Percentiles rank a stretch among this genome's conserved stretches.
These are phyloP conservation scores for Plebejus melissa DNA, from an alignment of 2,888 invertebrate genomes.

Conservation along the genomic window DNA sequence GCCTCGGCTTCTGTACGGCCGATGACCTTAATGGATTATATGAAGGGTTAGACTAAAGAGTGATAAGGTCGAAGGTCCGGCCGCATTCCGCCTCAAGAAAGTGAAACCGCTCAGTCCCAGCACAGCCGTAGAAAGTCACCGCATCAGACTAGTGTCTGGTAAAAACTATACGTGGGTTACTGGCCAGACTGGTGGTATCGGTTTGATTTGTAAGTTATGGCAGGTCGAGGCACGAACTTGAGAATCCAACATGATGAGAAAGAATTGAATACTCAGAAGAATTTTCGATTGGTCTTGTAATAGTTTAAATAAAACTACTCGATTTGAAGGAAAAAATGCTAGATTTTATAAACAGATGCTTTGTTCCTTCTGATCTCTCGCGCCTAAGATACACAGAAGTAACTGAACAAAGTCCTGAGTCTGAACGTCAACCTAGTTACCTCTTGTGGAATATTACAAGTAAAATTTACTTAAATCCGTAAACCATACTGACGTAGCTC, in stretches of 20 bases:
- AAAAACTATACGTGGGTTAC: slow-evolving; percentile 53
- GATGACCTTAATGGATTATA: background rate
- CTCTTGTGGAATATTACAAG: background rate
- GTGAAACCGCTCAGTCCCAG: slow-evolving; percentile 70
- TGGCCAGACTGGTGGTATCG: background rate
- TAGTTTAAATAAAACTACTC: too few relatives aligned
- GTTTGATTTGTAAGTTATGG: background rate
- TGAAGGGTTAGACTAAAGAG: slow-evolving; percentile 34
- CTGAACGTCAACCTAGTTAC: too few relatives aligned
- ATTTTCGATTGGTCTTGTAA: too few relatives aligned
- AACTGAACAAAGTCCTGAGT: too few relatives aligned
- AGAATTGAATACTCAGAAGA: too few relatives aligned
- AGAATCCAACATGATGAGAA: too few relatives aligned
- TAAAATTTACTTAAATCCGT: background rate
- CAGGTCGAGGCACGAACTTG: background rate
- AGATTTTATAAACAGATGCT: too few relatives aligned
- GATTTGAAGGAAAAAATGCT: too few relatives aligned
- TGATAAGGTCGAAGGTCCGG: slow-evolving; percentile 74
- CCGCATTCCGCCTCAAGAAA: slow-evolving; percentile 76
- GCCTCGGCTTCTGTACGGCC: slow-evolving; percentile 23
- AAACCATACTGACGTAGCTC: background rate
- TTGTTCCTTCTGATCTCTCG: too few relatives aligned
- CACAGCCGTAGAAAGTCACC: slow-evolving; percentile 74
- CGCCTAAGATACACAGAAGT: too few relatives aligned
- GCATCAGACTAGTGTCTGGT: slow-evolving; percentile 60